These are phyloP conservation scores for Scolopax mira DNA, from an alignment of 2,113 vertebrate species.

Conservation along the genomic window DNA sequence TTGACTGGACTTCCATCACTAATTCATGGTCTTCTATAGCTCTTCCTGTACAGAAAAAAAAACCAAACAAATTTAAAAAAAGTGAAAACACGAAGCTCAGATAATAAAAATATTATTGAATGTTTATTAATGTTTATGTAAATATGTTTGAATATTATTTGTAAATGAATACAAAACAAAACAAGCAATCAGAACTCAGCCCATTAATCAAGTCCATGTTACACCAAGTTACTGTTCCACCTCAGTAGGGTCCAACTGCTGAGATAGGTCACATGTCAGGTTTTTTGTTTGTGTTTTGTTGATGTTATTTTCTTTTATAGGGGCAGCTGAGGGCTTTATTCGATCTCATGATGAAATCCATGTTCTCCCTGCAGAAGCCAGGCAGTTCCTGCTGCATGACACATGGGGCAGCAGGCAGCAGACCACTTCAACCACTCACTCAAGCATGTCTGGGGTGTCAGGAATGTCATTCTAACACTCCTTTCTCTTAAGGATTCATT, in stretches of 20 bases:
- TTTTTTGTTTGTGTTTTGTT: not conserved
- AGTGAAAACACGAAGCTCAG: not conserved
- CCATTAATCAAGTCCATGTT: not conserved
- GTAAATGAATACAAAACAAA: not conserved
- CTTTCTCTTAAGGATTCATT: not conserved
- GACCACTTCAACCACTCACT: not conserved
- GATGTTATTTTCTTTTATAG: not conserved
- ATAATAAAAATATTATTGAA: not conserved
- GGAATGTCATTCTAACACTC: not conserved
- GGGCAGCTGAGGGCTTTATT: not conserved
- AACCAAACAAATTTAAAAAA: not conserved
- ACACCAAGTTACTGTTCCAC: not conserved
- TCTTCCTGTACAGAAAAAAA: constrained; percentile 81
- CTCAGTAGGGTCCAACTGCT: not conserved
- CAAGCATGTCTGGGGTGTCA: not conserved
- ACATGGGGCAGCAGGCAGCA: not conserved
- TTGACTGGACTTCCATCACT: constrained; percentile 89
- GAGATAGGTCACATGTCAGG: not conserved
- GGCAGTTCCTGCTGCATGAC: not conserved
- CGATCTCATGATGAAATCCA: not conserved
- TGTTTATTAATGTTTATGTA: too few relatives aligned
- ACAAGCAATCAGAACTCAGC: not conserved
- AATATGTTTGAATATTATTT: too few relatives aligned
- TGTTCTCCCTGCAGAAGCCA: not conserved
- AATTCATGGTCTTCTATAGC: constrained; percentile 95